Evolutionary conservation across 2,113 vertebrate genomes (phyloP).

Genomic region (Mastomys coucha): DNA sequence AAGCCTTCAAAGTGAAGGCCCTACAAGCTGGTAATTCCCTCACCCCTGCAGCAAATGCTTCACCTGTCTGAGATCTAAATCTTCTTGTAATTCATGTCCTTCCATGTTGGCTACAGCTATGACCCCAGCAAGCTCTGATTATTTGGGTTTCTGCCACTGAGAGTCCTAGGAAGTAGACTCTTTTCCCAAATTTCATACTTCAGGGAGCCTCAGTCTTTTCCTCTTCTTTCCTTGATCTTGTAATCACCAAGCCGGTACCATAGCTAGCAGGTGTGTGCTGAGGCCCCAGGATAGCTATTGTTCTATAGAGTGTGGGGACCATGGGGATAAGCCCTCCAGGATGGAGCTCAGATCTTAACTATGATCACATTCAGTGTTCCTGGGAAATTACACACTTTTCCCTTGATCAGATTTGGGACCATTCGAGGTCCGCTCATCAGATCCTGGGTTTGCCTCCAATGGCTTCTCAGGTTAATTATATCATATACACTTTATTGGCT

Average conservation of each 20-base stretch:
- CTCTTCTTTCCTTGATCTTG: background rate
- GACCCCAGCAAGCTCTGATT: background rate
- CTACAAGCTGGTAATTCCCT: too few relatives aligned
- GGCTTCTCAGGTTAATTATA: background rate
- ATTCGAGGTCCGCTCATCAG: background rate
- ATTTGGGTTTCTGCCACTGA: rapidly evolving
- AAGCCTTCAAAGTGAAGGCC: background rate
- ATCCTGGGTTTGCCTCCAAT: slow-evolving; percentile 33
- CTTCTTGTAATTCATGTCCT: background rate
- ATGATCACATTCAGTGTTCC: background rate
- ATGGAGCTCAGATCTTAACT: background rate
- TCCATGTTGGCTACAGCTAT: background rate
- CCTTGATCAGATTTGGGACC: background rate
- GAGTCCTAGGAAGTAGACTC: background rate
- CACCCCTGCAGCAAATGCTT: background rate
- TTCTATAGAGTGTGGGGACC: background rate
- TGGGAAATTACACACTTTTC: background rate
- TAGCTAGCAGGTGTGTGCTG: rapidly evolving
- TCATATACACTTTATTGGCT: background rate
- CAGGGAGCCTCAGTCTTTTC: background rate
- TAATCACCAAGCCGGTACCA: background rate
- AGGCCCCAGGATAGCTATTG: background rate
- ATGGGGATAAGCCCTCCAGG: background rate
- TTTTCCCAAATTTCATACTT: background rate
- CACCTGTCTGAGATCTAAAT: background rate